Conservation (phyloP, 1,140 invertebrate species). For the Penaeus japonicus region DNA sequence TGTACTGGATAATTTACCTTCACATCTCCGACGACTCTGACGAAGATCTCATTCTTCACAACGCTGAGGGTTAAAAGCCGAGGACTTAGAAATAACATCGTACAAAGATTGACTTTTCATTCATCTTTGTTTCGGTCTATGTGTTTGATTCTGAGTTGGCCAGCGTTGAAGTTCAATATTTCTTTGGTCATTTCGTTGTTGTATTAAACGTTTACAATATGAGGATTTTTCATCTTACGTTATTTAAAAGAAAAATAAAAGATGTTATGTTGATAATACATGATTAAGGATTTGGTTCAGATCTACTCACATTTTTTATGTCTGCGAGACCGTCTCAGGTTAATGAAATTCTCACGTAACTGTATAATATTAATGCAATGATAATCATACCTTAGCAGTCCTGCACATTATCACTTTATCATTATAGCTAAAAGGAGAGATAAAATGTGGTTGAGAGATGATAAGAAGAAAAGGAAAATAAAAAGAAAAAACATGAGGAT, state of each 20-base stretch:
- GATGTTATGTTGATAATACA: neutral
- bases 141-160: no score
- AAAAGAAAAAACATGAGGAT: no score
- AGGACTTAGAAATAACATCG: neutral
- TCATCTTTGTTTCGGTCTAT: no score
- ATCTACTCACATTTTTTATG: slow-evolving; percentile 1
- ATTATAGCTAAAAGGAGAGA: neutral
- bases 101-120: slow-evolving; percentile 16
- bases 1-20: slow-evolving; percentile 98
- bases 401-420: neutral
- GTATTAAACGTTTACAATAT: no score
- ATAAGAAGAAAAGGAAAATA: no score
- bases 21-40: slow-evolving; percentile 94
- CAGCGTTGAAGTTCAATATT: no score
- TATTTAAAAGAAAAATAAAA: neutral
- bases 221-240: no score
- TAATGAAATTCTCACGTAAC: slow-evolving; percentile 52
- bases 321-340: slow-evolving; percentile 50
- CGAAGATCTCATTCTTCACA: slow-evolving; percentile 80
- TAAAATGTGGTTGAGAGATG: neutral
- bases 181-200: no score
- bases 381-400: slow-evolving; percentile 37
- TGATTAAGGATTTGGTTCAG: neutral
- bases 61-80: neutral
- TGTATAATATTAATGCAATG: slow-evolving; percentile 50